Evolutionary conservation across 2,888 invertebrate genomes (phyloP).

Genomic region (Drosophila sordidula): DNA sequence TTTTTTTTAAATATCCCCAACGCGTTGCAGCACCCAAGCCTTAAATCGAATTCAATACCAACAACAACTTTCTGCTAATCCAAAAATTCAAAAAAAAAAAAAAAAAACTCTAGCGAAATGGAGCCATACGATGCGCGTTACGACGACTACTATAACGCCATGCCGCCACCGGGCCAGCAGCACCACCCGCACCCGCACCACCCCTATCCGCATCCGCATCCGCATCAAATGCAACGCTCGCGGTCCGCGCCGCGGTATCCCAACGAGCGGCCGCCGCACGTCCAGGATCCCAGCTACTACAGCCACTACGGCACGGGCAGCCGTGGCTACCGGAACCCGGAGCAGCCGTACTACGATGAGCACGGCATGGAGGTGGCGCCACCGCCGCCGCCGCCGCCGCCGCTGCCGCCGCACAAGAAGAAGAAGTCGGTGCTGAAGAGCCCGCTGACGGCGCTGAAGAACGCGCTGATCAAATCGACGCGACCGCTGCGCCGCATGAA

Average conservation of each 20-base stretch:
- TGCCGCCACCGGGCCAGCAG: slow-evolving; percentile 67
- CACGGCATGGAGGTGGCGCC: slow-evolving; percentile 61
- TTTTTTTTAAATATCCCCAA: not conserved
- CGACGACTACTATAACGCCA: slow-evolving; percentile 82
- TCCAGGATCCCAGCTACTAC: slow-evolving; percentile 77
- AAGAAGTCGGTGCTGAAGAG: slow-evolving; percentile 85
- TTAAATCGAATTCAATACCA: not conserved
- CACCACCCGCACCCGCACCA: slow-evolving; percentile 24
- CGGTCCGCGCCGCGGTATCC: slow-evolving; percentile 76
- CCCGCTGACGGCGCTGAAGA: slow-evolving; percentile 84
- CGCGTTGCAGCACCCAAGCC: slow-evolving; percentile 2
- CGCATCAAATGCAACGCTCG: slow-evolving; percentile 71
- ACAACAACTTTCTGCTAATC: slow-evolving; percentile 48
- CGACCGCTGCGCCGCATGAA: slow-evolving; percentile 84
- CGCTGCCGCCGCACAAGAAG: slow-evolving; percentile 82
- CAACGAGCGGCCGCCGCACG: slow-evolving; percentile 66
- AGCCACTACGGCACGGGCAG: slow-evolving; percentile 62
- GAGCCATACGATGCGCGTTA: slow-evolving; percentile 84
- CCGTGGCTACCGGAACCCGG: slow-evolving; percentile 42
- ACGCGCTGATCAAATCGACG: slow-evolving; percentile 84
- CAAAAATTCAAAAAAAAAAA: slow-evolving; percentile 27
- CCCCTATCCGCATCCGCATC: slow-evolving; percentile 47
- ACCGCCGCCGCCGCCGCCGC: slow-evolving; percentile 67
- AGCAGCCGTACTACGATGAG: slow-evolving; percentile 73
- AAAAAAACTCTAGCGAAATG: slow-evolving; percentile 83